These are phyloP conservation scores for Triplophysa siluroides DNA, from an alignment of 2,113 vertebrate species.

Conservation along the genomic window DNA sequence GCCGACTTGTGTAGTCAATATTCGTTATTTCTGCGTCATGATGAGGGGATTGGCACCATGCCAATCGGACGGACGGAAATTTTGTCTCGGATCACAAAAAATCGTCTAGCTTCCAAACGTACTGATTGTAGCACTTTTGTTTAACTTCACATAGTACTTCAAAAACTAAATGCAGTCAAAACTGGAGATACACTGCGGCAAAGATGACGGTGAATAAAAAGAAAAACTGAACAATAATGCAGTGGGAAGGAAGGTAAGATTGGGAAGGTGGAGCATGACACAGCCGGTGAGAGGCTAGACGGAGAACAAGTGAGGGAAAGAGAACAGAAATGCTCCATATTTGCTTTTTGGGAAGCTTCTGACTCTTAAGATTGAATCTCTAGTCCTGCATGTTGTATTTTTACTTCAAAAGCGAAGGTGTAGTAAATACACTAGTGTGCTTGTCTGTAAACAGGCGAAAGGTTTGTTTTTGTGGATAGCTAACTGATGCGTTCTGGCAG, in stretches of 20 bases:
- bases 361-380: constrained; percentile 49
- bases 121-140: too few species aligned
- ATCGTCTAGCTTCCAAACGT: too few species aligned
- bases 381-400: constrained; percentile 35
- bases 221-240: not conserved
- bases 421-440: constrained; percentile 23
- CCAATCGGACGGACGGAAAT: too few species aligned
- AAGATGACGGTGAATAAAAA: too few species aligned
- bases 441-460: constrained; percentile 42
- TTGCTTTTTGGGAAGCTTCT: constrained; percentile 63
- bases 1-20: too few species aligned
- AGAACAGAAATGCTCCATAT: constrained; percentile 66
- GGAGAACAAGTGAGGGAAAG: constrained; percentile 46
- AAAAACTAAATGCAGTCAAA: too few species aligned
- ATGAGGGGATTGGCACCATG: too few species aligned
- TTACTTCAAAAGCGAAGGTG: constrained; percentile 43
- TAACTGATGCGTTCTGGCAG: constrained; percentile 28
- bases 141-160: too few species aligned
- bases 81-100: too few species aligned
- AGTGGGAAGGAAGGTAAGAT: not conserved
- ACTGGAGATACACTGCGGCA: too few species aligned
- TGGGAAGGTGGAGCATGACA: constrained; percentile 1
- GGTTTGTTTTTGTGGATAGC: constrained; percentile 28
- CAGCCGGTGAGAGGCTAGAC: not conserved
- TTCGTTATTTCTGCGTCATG: too few species aligned